A percentile compares a stretch with the other conserved stretches of the same genome.
Conservation (phyloP, 2,797 vertebrate species). For the Paramormyrops hopkinsi region DNA sequence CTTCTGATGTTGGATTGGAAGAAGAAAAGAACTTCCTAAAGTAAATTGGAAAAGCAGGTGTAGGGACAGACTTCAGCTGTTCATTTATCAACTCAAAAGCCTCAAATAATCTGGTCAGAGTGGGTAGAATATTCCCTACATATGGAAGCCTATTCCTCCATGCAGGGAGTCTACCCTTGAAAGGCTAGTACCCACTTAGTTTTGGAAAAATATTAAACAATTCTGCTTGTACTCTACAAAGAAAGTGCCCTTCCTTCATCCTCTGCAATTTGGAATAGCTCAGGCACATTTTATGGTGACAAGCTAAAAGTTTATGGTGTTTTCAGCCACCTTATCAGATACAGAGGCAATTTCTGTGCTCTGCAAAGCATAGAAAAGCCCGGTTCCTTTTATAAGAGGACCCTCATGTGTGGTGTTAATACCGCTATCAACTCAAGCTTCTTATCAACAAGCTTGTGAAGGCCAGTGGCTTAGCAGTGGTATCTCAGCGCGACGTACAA, state of each 20-base stretch:
- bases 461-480: background rate
- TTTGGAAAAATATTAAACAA: background rate
- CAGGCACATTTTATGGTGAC: background rate
- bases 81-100: constrained; percentile 1
- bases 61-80: background rate
- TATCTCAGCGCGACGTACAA: background rate
- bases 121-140: background rate
- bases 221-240: background rate
- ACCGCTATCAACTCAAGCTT: background rate
- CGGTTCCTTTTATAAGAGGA: background rate
- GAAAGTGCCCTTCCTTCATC: background rate
- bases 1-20: background rate
- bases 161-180: background rate
- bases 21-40: background rate
- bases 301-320: background rate
- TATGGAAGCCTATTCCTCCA: background rate
- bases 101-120: background rate
- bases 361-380: background rate
- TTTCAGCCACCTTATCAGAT: background rate
- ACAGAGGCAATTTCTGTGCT: background rate
- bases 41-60: background rate
- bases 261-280: background rate
- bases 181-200: background rate
- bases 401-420: background rate
- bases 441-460: background rate